Base-by-base conservation (phyloP, 2,888 invertebrate genomes). In the Cyclophora punctaria region DNA sequence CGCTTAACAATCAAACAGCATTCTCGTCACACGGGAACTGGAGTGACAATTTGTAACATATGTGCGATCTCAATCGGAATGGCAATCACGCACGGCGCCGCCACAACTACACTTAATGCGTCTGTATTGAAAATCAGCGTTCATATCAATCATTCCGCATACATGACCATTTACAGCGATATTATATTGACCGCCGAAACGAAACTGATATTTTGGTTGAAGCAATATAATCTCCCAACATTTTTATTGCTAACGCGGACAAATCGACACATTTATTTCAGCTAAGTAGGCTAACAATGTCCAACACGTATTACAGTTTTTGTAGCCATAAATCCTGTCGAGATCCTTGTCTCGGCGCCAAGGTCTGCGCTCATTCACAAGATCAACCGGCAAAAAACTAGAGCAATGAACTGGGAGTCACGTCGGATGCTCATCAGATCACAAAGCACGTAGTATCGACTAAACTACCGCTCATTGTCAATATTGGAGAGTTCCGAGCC, bases 401-500 rank as follows among this genome's bases (percentile, higher is more conserved):
- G 87, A 84, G 85, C 86, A 83, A 85, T 81, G 85, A 84, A 87
- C 87, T 78, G 75, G 68, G 68, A 80, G 80, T 83, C 86, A 86
- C 86, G 86, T 84, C 81, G 73, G 66, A 69, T 65, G 73, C 75
- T 83, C 81, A 85, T 87, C 82, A 79, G 73, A 70, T 78, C 74
- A 59, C 84, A 57, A 64, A 65, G 77, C 87, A 87, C 86, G 87
- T 87, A 81, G 71, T 69, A 71, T 75, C 82, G 72, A 81, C 87
- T 84, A 85, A 87, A 86, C 86, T 85, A 83, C 85, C 83, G 82
- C 84, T 85, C 82, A 85, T 85, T 85, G 86, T 86, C 85, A 85
- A 86, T 86, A 87, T 83, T 81, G 78, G 77, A 80, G 82, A 73
- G 75, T 73, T 79, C 76, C 71, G 70, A 80, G 76, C 79, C 78